Conservation (phyloP, 2,888 invertebrate species). For the Mechanitis messenoides region DNA sequence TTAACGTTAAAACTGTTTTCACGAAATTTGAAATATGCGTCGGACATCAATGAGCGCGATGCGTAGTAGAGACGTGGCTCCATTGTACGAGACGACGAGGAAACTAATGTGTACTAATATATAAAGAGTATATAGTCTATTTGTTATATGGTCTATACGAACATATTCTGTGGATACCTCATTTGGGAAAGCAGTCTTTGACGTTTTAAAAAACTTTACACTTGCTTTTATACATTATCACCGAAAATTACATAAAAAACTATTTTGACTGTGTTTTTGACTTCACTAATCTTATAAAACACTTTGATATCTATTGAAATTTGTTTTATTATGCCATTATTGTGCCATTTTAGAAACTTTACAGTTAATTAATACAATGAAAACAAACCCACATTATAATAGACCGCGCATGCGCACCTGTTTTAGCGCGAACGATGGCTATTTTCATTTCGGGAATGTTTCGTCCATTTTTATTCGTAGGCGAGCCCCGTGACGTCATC, state of each 20-base stretch:
- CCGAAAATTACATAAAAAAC: too few species aligned
- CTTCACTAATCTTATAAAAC: too few species aligned
- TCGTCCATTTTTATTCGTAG: constrained; percentile 47
- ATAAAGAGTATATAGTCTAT: too few species aligned
- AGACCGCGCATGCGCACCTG: constrained; percentile 48
- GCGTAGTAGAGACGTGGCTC: constrained; percentile 26
- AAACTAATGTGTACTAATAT: too few species aligned
- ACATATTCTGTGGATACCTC: too few species aligned
- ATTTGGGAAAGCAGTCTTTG: too few species aligned
- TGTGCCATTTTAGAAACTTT: neutral
- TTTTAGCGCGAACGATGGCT: constrained; percentile 50
- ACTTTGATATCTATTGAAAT: too few species aligned
- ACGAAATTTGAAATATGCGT: constrained; percentile 42
- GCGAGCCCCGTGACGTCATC: constrained; percentile 40
- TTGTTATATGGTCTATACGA: too few species aligned
- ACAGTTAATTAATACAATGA: constrained; percentile 26
- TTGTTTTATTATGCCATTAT: too few species aligned
- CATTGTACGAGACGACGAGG: constrained; percentile 26
- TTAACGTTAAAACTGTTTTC: constrained; percentile 35
- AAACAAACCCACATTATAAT: constrained; percentile 33
- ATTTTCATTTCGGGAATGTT: constrained; percentile 43
- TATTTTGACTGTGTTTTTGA: too few species aligned
- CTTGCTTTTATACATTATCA: too few species aligned
- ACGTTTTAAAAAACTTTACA: too few species aligned
- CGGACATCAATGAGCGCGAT: constrained; percentile 47